A percentile compares a stretch with the other conserved stretches of the same genome.
Evolutionary conservation across 1,140 invertebrate genomes (phyloP).

Genomic region (Drosophila pachea): DNA sequence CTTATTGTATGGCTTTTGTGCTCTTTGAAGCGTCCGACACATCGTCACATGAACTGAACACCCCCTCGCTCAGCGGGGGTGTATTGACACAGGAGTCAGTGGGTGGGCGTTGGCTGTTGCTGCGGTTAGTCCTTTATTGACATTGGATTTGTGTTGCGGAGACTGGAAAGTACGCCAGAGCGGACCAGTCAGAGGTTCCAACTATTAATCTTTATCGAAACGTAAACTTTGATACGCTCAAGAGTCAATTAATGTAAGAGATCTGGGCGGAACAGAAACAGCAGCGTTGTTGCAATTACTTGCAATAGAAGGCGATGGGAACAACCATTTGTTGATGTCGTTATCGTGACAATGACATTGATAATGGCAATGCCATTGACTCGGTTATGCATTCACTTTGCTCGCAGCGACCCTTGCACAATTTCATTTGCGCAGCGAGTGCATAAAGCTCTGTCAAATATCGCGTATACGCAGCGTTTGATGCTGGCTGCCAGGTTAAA

Average conservation of each 20-base stretch:
- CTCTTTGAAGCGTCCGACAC: neutral
- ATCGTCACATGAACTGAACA: neutral
- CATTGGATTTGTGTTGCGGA: slow-evolving; percentile 55
- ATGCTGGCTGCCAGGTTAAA: slow-evolving; percentile 32
- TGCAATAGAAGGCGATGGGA: slow-evolving; percentile 14
- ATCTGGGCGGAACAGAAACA: too few species aligned
- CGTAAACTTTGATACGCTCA: too few species aligned
- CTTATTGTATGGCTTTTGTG: neutral
- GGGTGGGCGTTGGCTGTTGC: slow-evolving; percentile 22
- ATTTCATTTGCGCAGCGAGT: slow-evolving; percentile 57
- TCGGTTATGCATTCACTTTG: slow-evolving; percentile 39
- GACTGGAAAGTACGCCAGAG: slow-evolving; percentile 6
- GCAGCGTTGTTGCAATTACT: too few species aligned
- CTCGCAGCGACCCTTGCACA: slow-evolving; percentile 42
- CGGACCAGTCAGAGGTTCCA: too few species aligned
- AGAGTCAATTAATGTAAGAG: too few species aligned
- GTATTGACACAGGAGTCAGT: neutral
- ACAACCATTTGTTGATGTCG: slow-evolving; percentile 50
- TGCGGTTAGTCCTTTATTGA: slow-evolving; percentile 59
- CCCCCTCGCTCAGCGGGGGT: neutral
- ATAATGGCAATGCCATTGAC: slow-evolving; percentile 46
- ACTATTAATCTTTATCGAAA: too few species aligned
- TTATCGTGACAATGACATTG: slow-evolving; percentile 51
- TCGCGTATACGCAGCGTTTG: slow-evolving; percentile 64
- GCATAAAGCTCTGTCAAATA: slow-evolving; percentile 38